Percentiles rank a stretch among this genome's conserved stretches.
Evolutionary conservation across 2,888 invertebrate genomes (phyloP).

Genomic region (Eumerus sabulonum): DNA sequence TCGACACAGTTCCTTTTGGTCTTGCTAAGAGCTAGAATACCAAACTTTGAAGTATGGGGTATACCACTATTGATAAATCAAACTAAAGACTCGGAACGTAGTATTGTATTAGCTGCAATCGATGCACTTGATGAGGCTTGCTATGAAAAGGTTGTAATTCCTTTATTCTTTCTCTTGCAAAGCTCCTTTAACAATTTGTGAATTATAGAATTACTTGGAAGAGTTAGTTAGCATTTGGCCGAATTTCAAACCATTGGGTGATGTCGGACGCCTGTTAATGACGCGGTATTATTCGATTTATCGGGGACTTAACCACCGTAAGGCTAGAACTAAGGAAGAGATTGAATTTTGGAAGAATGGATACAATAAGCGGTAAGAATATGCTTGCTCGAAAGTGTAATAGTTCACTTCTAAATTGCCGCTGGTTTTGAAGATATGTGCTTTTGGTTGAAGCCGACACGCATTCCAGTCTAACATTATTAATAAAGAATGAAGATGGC

Average conservation of each 20-base stretch:
- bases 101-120: slow-evolving; percentile 89
- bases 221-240: slow-evolving; percentile 88
- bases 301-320: slow-evolving; percentile 84
- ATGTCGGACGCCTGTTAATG: slow-evolving; percentile 88
- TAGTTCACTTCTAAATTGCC: slow-evolving; percentile 12
- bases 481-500: slow-evolving; percentile 89
- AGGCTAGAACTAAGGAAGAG: slow-evolving; percentile 85
- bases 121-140: slow-evolving; percentile 95
- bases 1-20: slow-evolving; percentile 95
- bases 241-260: slow-evolving; percentile 84
- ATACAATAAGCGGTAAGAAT: slow-evolving; percentile 84
- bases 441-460: slow-evolving; percentile 92
- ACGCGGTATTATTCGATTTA: slow-evolving; percentile 87
- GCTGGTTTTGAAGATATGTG: slow-evolving; percentile 84
- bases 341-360: slow-evolving; percentile 88
- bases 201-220: slow-evolving; percentile 84
- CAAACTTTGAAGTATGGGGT: slow-evolving; percentile 91
- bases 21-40: slow-evolving; percentile 86
- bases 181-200: no score
- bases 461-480: slow-evolving; percentile 91
- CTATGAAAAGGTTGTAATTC: slow-evolving; percentile 88
- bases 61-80: slow-evolving; percentile 91
- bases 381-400: neutral
- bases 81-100: slow-evolving; percentile 89
- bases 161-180: no score